Evolutionary conservation across 2,888 invertebrate species (phyloP).

Genomic region (Ecliptopera silaceata): DNA sequence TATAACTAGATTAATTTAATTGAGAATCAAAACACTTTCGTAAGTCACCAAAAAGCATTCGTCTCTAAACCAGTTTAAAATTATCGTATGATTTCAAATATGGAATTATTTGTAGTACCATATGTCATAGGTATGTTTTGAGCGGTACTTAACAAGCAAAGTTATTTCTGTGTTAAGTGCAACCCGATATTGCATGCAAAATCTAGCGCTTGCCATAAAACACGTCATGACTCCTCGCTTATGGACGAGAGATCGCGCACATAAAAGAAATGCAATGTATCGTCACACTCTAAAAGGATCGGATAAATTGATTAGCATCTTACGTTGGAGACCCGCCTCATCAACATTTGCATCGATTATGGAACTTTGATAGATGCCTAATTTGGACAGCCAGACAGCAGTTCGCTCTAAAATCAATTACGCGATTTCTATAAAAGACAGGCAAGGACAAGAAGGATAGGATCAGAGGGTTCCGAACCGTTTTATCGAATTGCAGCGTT

Average conservation of each 20-base stretch:
- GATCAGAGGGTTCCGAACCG: background rate
- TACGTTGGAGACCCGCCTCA: conserved; percentile 34
- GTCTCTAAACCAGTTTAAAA: no score
- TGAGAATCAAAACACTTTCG: no score
- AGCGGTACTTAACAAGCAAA: background rate
- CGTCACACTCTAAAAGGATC: conserved; percentile 48
- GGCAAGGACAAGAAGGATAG: background rate
- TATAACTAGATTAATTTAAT: no score
- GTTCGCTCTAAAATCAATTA: conserved; percentile 30
- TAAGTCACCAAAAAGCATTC: no score
- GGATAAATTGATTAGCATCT: conserved; percentile 43
- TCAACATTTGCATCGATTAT: conserved; percentile 34
- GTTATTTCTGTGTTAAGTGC: conserved; percentile 24
- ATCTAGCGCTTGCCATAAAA: conserved; percentile 56
- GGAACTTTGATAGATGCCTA: conserved; percentile 32
- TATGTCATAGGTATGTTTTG: background rate
- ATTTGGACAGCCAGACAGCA: conserved; percentile 13
- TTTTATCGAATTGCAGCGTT: no score
- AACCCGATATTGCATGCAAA: conserved; percentile 58
- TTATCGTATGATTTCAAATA: no score
- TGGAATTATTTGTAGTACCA: background rate
- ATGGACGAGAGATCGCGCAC: conserved; percentile 47
- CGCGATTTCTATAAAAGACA: conserved; percentile 16
- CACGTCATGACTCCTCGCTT: conserved; percentile 43
- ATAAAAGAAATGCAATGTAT: conserved; percentile 48